Evolutionary conservation across 2,113 vertebrate species (phyloP).

Genomic region (Leptobrachium leishanense): DNA sequence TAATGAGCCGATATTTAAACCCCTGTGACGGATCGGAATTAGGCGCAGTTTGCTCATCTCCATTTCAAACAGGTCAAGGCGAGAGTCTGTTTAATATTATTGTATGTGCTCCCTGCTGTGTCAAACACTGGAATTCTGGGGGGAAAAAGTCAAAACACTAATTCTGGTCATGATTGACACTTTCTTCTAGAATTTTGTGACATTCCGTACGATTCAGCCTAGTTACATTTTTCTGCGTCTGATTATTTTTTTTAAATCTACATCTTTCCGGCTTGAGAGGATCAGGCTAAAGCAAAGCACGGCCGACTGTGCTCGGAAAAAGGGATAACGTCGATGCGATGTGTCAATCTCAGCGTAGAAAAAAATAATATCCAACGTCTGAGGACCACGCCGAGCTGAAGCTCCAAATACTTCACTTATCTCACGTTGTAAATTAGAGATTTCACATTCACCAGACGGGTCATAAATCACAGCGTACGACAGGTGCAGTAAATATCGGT

Average conservation of each 20-base stretch:
- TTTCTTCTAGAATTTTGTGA: neutral
- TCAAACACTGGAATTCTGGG: neutral
- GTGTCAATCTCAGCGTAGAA: constrained; percentile 33
- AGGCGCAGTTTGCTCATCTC: neutral
- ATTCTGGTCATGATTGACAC: neutral
- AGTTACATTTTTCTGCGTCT: neutral
- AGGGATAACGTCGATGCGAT: constrained; percentile 21
- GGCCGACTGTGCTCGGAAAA: constrained; percentile 3
- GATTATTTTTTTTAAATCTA: constrained; percentile 40
- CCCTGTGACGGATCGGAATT: too few relatives aligned
- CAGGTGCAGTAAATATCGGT: constrained; percentile 77
- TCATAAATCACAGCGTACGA: constrained; percentile 89
- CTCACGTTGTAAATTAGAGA: constrained; percentile 76
- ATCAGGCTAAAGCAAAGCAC: too few relatives aligned
- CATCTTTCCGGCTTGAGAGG: too few relatives aligned
- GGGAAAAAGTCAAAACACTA: neutral
- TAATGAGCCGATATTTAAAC: too few relatives aligned
- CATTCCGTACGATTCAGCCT: neutral
- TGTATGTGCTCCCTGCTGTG: neutral
- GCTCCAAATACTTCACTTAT: constrained; percentile 79
- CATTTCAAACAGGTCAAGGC: neutral
- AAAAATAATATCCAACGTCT: constrained; percentile 54
- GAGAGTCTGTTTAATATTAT: neutral
- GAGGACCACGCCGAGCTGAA: constrained; percentile 56
- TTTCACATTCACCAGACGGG: constrained; percentile 75